Evolutionary conservation across 2,797 vertebrate genomes (phyloP), one percentile per base, ranked within the genome.

Genomic region (Zalophus californianus): DNA sequence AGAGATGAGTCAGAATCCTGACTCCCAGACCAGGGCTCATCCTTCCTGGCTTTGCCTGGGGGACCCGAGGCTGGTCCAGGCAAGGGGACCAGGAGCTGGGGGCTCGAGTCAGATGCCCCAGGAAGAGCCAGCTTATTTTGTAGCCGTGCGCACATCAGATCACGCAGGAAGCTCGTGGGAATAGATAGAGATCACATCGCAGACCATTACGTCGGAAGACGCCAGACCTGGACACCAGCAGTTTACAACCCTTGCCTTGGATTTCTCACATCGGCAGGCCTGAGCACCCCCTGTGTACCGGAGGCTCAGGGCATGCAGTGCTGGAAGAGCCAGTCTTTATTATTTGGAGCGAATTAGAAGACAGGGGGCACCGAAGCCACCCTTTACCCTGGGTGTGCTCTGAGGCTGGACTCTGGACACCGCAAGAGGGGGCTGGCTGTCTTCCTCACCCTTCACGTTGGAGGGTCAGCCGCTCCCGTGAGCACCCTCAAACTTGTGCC

Each of bases 341-440:
- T 58, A 83, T 77, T 64, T 48, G 35, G 23, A 58, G 32, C 0
- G 2, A 88, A 85, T 68, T 25, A 68, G 68, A 73, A 87, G 62
- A 29, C 38, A 44, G 75, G 21, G 2, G 50, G 62, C 60, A 86
- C 8, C 66, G 83, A 77, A 64, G 52, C 3, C 18, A 7, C 27
- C 32, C 50, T 82, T 86, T 44, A 10, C 20, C 58, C 38, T 25
- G 35, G 8, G 18, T 9, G 68, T 3, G 68, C 90, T 56, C 35
- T 75, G 86, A 78, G 35, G 32, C 32, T 58, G 32, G 48, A 32
- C 73, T 88, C 52, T 10, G 44, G 54, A 84, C n/a, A 48, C 23
- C 0, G 0, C 8, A 50, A 0, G 2, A 64, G 79, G n/a, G n/a
- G 21, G 48, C 23, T 58, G 18, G 23, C 62, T 4, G 8, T 20